These are phyloP conservation scores for Thunnus thynnus DNA, from an alignment of 2,113 vertebrate species.

Conservation along the genomic window DNA sequence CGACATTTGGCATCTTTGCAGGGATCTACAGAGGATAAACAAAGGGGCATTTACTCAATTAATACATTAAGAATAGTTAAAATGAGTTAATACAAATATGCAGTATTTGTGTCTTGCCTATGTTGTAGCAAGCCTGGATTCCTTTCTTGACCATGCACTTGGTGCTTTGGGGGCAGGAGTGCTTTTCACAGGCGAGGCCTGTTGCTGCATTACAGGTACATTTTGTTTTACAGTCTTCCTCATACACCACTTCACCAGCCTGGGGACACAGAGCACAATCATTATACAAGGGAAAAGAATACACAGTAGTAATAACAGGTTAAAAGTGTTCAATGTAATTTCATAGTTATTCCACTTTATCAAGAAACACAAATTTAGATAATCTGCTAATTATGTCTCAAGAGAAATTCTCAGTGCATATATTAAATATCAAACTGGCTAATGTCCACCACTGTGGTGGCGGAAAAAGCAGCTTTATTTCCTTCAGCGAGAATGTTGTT, in stretches of 20 bases:
- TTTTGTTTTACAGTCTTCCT: conserved; percentile 73
- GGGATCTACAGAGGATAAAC: conserved; percentile 78
- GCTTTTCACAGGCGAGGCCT: conserved; percentile 79
- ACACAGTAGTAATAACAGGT: neutral
- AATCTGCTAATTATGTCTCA: conserved; percentile 34
- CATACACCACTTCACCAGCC: conserved; percentile 78
- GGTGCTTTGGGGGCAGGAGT: conserved; percentile 79
- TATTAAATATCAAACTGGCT: conserved; percentile 6
- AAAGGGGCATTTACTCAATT: neutral
- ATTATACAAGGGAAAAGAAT: conserved; percentile 19
- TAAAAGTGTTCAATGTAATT: neutral
- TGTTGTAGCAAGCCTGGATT: conserved; percentile 79
- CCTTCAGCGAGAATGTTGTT: conserved; percentile 12
- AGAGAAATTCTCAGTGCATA: conserved; percentile 16
- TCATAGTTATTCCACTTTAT: conserved; percentile 4
- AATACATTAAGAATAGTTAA: neutral
- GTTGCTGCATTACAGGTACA: conserved; percentile 81
- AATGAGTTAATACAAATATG: neutral
- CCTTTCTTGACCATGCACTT: conserved; percentile 82
- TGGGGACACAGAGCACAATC: conserved; percentile 57
- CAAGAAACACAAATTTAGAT: conserved; percentile 2
- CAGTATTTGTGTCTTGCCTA: conserved; percentile 76
- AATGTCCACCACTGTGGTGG: conserved; percentile 12
- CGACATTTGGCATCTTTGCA: conserved; percentile 84
- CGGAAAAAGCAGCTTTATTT: conserved; percentile 2